phyloP scores from a whole-genome alignment of 2,888 invertebrate genomes.

The Adelphocoris suturalis region DNA sequence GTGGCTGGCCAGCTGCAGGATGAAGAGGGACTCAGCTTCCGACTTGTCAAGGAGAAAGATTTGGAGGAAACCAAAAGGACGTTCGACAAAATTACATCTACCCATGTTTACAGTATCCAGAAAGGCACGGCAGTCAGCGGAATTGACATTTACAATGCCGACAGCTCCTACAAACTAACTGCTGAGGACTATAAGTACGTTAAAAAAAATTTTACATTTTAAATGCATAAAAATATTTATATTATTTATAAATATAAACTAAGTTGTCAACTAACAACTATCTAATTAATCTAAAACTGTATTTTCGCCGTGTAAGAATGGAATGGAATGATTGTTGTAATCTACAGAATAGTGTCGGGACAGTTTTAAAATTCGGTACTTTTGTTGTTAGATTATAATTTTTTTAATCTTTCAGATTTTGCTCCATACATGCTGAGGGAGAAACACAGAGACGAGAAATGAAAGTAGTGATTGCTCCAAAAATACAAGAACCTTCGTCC shows the following conservation, averaged over 20 bases:
- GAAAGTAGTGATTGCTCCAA: slow-evolving; percentile 32
- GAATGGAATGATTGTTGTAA: no score
- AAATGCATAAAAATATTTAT: no score
- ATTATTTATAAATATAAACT: no score
- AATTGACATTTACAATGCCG: slow-evolving; percentile 72
- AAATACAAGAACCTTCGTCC: background rate
- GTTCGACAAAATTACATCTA: slow-evolving; percentile 78
- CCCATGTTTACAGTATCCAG: slow-evolving; percentile 79
- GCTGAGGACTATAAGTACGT: slow-evolving; percentile 66
- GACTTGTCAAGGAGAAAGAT: slow-evolving; percentile 78
- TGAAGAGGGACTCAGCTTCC: slow-evolving; percentile 77
- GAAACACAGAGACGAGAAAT: slow-evolving; percentile 31
- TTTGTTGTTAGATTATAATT: background rate
- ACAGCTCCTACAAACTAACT: slow-evolving; percentile 56
- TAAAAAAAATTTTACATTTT: background rate
- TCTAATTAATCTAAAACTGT: no score
- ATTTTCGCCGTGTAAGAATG: no score
- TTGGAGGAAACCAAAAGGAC: slow-evolving; percentile 77
- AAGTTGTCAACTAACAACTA: background rate
- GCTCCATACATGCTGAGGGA: slow-evolving; percentile 44
- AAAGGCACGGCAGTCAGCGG: slow-evolving; percentile 75
- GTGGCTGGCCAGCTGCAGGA: slow-evolving; percentile 77
- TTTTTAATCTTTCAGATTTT: slow-evolving; percentile 22
- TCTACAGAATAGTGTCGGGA: background rate
- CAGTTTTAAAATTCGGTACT: background rate